A percentile compares a stretch with the other conserved stretches of the same genome.
Conservation (phyloP, 2,888 invertebrate genomes). For the Ceramica pisi region DNA sequence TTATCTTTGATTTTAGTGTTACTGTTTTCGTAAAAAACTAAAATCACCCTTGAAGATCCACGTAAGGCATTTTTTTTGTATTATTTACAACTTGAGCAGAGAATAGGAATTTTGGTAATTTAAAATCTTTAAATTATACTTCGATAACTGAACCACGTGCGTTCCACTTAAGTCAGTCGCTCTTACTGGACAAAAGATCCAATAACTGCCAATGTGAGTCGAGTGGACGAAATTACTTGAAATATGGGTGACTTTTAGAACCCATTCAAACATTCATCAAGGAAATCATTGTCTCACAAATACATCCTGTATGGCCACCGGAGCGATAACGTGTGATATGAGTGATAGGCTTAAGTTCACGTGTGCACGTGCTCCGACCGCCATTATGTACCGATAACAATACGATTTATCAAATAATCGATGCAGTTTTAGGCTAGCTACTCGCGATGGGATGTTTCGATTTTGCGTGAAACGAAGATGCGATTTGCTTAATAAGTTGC, state of each 20-base stretch:
- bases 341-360: constrained; percentile 68
- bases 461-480: background rate
- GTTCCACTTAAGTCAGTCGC: too few species aligned
- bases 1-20: constrained; percentile 30
- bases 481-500: background rate
- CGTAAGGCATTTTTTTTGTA: background rate
- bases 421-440: constrained; percentile 74
- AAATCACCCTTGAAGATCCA: background rate
- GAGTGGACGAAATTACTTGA: background rate
- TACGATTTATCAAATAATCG: constrained; percentile 86
- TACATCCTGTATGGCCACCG: constrained; percentile 34
- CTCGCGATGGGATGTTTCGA: constrained; percentile 10
- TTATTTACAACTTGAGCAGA: background rate
- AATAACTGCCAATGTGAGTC: background rate
- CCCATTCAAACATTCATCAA: background rate
- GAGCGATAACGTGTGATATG: constrained; percentile 60
- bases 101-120: background rate
- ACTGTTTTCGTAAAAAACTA: constrained; percentile 19
- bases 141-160: too few species aligned
- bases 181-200: too few species aligned
- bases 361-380: constrained; percentile 74
- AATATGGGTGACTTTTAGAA: background rate
- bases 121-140: too few species aligned
- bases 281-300: constrained; percentile 37
- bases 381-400: constrained; percentile 78